Conservation (phyloP, 2,113 vertebrate species). For the Melanocharis versteri region DNA sequence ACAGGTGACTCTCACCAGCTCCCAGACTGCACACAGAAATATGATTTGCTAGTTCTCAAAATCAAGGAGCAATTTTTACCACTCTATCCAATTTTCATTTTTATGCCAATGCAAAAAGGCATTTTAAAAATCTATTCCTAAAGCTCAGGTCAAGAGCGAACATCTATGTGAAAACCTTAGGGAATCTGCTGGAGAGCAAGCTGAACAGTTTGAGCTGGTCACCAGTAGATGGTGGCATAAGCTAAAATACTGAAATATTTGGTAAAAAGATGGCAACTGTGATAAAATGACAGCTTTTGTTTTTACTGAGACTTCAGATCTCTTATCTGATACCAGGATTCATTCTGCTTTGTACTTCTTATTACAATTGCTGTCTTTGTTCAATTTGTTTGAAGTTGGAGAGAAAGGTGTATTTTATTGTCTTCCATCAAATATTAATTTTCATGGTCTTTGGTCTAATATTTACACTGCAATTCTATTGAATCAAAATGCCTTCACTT, state of each 20-base stretch:
- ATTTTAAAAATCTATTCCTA: neutral
- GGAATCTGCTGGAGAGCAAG: neutral
- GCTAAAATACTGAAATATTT: constrained; percentile 3
- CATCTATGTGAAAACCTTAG: neutral
- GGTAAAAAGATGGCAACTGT: neutral
- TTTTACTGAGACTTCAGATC: neutral
- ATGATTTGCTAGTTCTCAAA: neutral
- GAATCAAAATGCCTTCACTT: neutral
- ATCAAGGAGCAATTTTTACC: neutral
- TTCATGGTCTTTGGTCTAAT: neutral
- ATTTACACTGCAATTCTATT: neutral
- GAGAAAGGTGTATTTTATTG: neutral
- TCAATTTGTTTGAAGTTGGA: neutral
- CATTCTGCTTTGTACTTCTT: neutral
- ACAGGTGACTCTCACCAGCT: neutral
- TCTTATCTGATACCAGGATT: neutral
- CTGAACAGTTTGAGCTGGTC: neutral
- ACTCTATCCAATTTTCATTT: neutral
- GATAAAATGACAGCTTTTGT: neutral
- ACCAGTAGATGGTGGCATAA: constrained; percentile 71
- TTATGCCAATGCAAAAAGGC: neutral
- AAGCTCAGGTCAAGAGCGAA: neutral
- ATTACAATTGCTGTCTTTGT: neutral
- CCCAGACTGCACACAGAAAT: neutral
- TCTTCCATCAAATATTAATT: neutral